Conservation (phyloP, 2,797 vertebrate genomes). For the Acanthopagrus latus region DNA sequence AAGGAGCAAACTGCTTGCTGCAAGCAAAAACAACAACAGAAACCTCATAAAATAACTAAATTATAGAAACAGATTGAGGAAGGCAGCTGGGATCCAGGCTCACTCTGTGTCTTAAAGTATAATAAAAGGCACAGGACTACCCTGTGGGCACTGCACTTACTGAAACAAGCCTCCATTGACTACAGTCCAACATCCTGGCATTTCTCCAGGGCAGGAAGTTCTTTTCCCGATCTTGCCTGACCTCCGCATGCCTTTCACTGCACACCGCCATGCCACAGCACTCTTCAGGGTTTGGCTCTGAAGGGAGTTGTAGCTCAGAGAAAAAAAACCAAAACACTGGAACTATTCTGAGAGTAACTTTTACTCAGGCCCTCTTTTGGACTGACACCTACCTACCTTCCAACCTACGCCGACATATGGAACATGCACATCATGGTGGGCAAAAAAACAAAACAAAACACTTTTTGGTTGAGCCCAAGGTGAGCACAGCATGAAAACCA, state of each 20-base stretch:
- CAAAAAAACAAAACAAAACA: not conserved
- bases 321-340: not conserved
- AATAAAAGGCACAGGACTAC: constrained; percentile 51
- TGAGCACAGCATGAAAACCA: not conserved
- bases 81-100: constrained; percentile 10
- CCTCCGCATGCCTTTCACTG: constrained; percentile 66
- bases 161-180: constrained; percentile 68
- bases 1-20: constrained; percentile 31
- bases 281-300: constrained; percentile 27
- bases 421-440: not conserved
- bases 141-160: constrained; percentile 41
- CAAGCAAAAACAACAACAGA: not conserved
- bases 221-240: constrained; percentile 74
- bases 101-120: constrained; percentile 16
- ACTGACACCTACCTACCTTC: not conserved
- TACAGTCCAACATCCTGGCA: constrained; percentile 65
- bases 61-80: too few relatives aligned
- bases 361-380: not conserved
- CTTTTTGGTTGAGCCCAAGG: not conserved
- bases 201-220: constrained; percentile 77
- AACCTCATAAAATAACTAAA: too few relatives aligned
- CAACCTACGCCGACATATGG: not conserved
- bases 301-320: not conserved
- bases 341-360: not conserved
- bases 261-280: constrained; percentile 46